Percentiles rank a stretch among this genome's conserved stretches.
These are phyloP conservation scores for Lithophane socia DNA, from an alignment of 2,888 invertebrate genomes.

Conservation along the genomic window DNA sequence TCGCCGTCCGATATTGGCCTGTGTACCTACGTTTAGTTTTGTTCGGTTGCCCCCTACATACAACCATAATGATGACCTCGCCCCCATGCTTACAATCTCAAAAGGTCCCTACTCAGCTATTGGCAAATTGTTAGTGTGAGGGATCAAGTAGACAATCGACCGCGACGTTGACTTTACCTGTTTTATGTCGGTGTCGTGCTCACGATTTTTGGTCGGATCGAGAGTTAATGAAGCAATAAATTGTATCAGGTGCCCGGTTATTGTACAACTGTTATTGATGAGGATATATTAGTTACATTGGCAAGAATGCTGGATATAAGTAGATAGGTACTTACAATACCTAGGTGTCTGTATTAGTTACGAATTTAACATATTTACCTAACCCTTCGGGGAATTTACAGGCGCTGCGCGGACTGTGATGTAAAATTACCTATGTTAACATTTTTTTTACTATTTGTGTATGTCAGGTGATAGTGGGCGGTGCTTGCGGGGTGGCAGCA, in stretches of 20 bases:
- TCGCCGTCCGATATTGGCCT: too few relatives aligned
- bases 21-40: neutral
- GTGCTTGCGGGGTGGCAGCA: slow-evolving; percentile 83
- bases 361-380: neutral
- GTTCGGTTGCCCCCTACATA: neutral
- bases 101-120: slow-evolving; percentile 36
- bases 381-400: neutral
- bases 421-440: neutral
- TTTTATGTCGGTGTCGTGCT: slow-evolving; percentile 52
- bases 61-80: slow-evolving; percentile 14
- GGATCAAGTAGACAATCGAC: slow-evolving; percentile 47
- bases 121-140: slow-evolving; percentile 45
- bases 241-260: slow-evolving; percentile 23
- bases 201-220: slow-evolving; percentile 50
- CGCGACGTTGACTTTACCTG: slow-evolving; percentile 28
- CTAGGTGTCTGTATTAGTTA: neutral
- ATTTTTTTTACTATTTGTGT: neutral
- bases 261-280: slow-evolving; percentile 27
- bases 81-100: slow-evolving; percentile 13
- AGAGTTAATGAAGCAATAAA: slow-evolving; percentile 37
- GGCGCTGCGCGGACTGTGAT: neutral
- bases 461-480: slow-evolving; percentile 83
- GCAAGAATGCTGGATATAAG: neutral
- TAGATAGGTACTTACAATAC: neutral
- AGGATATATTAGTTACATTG: slow-evolving; percentile 5